Conservation (phyloP, 2,888 invertebrate species). For the Quadroppia sp. region DNA sequence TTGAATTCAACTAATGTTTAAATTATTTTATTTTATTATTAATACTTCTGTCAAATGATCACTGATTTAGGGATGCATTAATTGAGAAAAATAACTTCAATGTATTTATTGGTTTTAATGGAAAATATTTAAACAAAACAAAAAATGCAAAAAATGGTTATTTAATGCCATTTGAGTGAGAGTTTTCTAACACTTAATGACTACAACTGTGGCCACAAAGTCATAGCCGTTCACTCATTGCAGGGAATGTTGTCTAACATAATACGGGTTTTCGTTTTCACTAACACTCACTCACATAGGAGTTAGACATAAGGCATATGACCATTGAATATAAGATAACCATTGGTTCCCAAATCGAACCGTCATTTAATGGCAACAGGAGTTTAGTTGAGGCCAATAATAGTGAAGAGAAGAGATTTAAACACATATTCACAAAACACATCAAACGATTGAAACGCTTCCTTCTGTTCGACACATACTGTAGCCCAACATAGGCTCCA, state of each 20-base stretch:
- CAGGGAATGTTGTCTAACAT: background rate
- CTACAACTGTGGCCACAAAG: conserved; percentile 11
- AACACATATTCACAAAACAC: background rate
- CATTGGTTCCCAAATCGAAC: background rate
- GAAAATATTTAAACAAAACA: background rate
- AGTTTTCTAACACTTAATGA: background rate
- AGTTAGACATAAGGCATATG: conserved; percentile 8
- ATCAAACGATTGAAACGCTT: conserved; percentile 9
- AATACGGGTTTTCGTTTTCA: conserved; percentile 13
- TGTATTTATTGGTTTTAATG: background rate
- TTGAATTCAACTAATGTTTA: no score
- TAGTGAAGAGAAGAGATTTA: background rate
- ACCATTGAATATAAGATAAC: background rate
- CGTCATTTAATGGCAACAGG: background rate
- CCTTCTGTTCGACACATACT: background rate
- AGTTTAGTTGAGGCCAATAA: background rate
- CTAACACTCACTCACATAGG: background rate
- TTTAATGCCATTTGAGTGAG: background rate
- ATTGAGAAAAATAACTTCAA: background rate
- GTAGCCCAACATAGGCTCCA: background rate
- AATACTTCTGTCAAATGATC: background rate
- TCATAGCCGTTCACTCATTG: background rate
- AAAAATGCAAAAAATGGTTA: background rate
- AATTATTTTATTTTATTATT: no score
- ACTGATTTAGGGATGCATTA: background rate